Conservation (phyloP, 2,888 invertebrate species). For the Orthonevra nobilis region DNA sequence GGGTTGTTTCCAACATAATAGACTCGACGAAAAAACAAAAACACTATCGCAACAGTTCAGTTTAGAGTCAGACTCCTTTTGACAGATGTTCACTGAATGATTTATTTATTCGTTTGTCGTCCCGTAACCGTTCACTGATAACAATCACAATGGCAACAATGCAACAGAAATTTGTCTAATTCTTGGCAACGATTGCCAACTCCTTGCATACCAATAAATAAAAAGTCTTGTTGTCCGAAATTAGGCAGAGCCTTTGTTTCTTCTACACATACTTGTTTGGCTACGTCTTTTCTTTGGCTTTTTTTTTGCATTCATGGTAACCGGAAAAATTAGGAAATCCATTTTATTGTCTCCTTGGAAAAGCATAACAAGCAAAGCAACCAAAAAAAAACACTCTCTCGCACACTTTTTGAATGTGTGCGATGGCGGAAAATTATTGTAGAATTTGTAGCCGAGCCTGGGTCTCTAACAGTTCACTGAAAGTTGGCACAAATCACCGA, state of each 20-base stretch:
- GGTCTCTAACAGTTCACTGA: conserved; percentile 22
- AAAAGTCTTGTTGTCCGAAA: conserved; percentile 47
- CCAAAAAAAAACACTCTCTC: conserved; percentile 45
- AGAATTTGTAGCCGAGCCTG: conserved; percentile 29
- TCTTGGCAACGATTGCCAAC: conserved; percentile 63
- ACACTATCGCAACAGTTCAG: no score
- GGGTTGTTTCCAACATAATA: neutral
- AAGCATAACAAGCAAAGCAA: conserved; percentile 23
- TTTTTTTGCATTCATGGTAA: conserved; percentile 33
- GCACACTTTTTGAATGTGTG: conserved; percentile 33
- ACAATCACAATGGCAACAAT: conserved; percentile 64
- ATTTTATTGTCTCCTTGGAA: conserved; percentile 41
- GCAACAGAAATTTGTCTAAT: conserved; percentile 68
- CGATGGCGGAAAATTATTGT: conserved; percentile 65
- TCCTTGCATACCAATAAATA: conserved; percentile 15
- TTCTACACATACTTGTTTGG: neutral
- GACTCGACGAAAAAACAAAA: conserved; percentile 6
- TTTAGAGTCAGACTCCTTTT: conserved; percentile 55
- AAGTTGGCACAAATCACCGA: conserved; percentile 64
- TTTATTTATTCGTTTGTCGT: conserved; percentile 52
- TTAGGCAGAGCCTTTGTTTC: conserved; percentile 53
- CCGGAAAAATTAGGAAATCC: conserved; percentile 64
- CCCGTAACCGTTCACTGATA: conserved; percentile 48
- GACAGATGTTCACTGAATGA: conserved; percentile 66
- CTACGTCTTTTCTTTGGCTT: neutral